Evolutionary conservation across 2,113 vertebrate species (phyloP).

Genomic region (Ageneiosus marmoratus): DNA sequence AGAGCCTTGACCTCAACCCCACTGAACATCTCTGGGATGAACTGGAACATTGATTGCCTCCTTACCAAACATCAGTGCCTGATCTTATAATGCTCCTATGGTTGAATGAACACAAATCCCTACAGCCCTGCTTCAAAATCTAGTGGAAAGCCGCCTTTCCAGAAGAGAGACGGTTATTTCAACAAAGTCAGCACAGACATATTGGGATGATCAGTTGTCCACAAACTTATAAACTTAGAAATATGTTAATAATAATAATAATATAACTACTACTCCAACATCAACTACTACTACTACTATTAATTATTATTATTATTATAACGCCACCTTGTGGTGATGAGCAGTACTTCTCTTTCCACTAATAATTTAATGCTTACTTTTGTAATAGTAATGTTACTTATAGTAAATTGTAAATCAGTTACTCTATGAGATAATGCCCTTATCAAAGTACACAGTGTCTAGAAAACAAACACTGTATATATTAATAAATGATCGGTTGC

Average conservation of each 20-base stretch:
- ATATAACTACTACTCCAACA: too few relatives aligned
- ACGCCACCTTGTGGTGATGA: conserved; percentile 13
- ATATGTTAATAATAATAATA: background rate
- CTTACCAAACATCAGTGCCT: background rate
- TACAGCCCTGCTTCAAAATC: background rate
- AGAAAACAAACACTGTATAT: background rate
- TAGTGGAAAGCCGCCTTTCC: background rate
- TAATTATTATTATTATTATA: conserved; percentile 3
- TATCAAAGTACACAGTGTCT: background rate
- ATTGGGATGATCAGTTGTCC: background rate
- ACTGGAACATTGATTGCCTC: too few relatives aligned
- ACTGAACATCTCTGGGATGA: background rate
- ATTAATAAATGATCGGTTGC: background rate
- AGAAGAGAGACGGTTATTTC: background rate
- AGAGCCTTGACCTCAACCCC: background rate
- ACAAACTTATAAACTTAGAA: background rate
- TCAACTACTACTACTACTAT: background rate
- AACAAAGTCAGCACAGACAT: background rate
- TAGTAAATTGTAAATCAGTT: too few relatives aligned
- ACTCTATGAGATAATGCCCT: background rate
- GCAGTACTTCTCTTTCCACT: background rate
- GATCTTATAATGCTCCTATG: background rate
- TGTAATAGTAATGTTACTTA: background rate
- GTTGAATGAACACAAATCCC: background rate
- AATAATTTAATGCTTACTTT: background rate